Evolutionary conservation across 2,113 vertebrate genomes (phyloP).

Genomic region (Trochalopteron elliotii): DNA sequence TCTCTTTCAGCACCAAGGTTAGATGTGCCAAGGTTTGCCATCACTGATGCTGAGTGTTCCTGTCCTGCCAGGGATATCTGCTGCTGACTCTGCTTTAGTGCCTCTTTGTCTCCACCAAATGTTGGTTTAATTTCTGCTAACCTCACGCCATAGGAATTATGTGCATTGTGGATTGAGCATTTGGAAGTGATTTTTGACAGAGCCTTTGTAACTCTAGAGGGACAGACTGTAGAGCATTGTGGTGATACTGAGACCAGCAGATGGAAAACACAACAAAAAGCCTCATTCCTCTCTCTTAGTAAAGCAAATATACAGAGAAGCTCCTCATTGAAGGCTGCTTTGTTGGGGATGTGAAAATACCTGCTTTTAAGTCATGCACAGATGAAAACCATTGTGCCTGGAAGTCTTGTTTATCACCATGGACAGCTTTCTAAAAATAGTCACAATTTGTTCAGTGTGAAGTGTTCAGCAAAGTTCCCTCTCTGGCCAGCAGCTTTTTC

Average conservation of each 20-base stretch:
- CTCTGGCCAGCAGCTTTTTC: neutral
- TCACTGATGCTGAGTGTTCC: neutral
- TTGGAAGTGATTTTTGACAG: constrained; percentile 36
- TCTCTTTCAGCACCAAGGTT: neutral
- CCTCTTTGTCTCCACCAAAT: constrained; percentile 10
- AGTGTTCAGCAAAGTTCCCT: neutral
- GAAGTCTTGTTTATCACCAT: neutral
- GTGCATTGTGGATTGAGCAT: neutral
- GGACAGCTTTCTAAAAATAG: neutral
- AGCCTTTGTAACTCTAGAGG: neutral
- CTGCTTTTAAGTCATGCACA: neutral
- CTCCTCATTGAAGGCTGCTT: neutral
- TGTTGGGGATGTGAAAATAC: neutral
- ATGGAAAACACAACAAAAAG: neutral
- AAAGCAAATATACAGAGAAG: neutral
- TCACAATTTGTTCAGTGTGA: neutral
- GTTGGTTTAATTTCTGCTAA: neutral
- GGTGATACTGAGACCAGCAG: neutral
- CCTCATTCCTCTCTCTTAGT: neutral
- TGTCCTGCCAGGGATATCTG: neutral
- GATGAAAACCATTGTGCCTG: neutral
- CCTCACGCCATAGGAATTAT: neutral
- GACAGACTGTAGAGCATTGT: neutral
- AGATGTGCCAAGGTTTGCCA: neutral
- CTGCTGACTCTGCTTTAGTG: neutral